phyloP scores from a whole-genome alignment of 2,888 invertebrate genomes.

The Caenorhabditis imperialis region DNA sequence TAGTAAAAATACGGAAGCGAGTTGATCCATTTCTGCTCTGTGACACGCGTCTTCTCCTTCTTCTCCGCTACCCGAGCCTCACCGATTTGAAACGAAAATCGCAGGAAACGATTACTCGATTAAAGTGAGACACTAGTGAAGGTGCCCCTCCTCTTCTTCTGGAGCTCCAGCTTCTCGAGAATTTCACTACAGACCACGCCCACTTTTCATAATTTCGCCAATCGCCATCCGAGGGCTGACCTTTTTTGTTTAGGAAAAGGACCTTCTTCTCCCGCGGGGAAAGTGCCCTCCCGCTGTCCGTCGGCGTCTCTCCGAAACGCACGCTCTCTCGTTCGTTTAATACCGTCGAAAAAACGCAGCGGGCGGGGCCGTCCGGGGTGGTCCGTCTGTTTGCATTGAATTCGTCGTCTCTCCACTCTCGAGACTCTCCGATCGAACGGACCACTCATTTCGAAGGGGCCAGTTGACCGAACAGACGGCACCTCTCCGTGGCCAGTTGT shows the following conservation, averaged over 20 bases:
- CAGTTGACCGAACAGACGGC: no score
- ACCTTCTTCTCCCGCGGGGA: no score
- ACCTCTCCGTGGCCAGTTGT: conserved; percentile 10
- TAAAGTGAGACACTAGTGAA: conserved; percentile 45
- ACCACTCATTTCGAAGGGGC: neutral
- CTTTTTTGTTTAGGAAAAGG: no score
- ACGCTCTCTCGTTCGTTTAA: neutral
- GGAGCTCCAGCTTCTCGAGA: neutral
- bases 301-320: conserved; percentile 5
- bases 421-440: neutral
- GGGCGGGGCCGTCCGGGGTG: no score
- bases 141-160: neutral
- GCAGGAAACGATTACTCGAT: conserved; percentile 59
- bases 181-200: neutral
- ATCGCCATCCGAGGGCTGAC: no score
- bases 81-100: conserved; percentile 55
- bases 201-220: no score
- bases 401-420: neutral
- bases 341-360: no score
- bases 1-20: conserved; percentile 48
- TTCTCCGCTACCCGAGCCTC: no score
- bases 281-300: neutral
- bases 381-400: no score
- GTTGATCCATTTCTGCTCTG: conserved; percentile 11
- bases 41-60: conserved; percentile 33